These are phyloP conservation scores for Zalophus californianus DNA, from an alignment of 2,797 vertebrate species.

Conservation along the genomic window DNA sequence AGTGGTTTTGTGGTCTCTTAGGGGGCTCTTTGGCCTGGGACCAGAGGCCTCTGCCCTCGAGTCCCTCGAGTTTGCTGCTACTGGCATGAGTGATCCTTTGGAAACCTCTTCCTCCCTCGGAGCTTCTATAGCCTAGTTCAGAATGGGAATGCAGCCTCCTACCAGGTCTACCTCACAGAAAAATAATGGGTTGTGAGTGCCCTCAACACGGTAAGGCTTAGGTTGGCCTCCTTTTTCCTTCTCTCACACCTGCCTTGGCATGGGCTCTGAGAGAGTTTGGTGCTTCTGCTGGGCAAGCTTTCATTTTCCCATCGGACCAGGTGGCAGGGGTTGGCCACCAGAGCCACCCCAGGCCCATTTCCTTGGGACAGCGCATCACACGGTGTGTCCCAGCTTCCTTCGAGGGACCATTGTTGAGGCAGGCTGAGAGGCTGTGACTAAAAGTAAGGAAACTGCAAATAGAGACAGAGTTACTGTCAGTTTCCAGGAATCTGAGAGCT, in stretches of 20 bases:
- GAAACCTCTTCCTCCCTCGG: neutral
- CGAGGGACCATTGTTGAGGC: neutral
- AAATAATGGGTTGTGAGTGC: neutral
- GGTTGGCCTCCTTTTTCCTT: neutral
- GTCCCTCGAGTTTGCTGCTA: neutral
- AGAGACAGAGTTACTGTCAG: neutral
- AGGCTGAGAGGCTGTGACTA: neutral
- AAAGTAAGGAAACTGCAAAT: neutral
- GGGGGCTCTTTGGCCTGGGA: neutral
- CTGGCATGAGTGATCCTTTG: neutral
- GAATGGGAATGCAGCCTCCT: neutral
- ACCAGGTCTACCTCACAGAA: neutral
- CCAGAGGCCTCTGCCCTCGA: fast-evolving
- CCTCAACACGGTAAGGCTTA: neutral
- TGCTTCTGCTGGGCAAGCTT: neutral
- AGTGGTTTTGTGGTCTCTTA: neutral
- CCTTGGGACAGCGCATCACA: neutral
- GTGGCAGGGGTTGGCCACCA: neutral
- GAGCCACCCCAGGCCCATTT: neutral
- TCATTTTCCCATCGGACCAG: neutral
- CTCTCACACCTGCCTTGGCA: neutral
- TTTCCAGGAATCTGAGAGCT: conserved; percentile 55
- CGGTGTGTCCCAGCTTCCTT: neutral
- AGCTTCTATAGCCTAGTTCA: neutral
- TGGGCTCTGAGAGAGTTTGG: neutral